phyloP scores from a whole-genome alignment of 2,888 invertebrate genomes.

The Cenopis cana region DNA sequence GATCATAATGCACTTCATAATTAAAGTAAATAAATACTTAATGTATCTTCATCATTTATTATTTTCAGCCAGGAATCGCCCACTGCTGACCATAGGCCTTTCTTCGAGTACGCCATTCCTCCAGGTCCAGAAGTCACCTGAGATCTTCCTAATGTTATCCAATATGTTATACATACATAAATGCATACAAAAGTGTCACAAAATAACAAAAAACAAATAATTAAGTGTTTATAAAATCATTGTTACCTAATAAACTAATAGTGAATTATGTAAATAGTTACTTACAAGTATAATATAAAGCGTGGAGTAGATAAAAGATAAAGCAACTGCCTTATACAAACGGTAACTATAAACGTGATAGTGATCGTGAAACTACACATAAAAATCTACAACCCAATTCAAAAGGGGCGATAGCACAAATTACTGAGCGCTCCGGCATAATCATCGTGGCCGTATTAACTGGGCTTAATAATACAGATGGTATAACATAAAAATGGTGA shows the following conservation, averaged over 20 bases:
- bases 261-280: background rate
- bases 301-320: constrained; percentile 59
- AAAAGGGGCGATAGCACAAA: constrained; percentile 60
- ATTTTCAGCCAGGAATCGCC: too few relatives aligned
- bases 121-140: too few relatives aligned
- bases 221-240: background rate
- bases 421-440: constrained; percentile 44
- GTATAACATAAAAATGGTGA: constrained; percentile 59
- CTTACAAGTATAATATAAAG: constrained; percentile 21
- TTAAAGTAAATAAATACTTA: too few relatives aligned
- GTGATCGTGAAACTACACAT: constrained; percentile 63
- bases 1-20: too few relatives aligned
- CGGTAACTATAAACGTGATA: constrained; percentile 64
- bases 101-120: too few relatives aligned
- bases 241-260: background rate
- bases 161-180: too few relatives aligned
- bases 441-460: constrained; percentile 56
- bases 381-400: constrained; percentile 68
- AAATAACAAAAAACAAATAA: background rate
- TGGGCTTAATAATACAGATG: constrained; percentile 57
- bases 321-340: constrained; percentile 62
- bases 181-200: background rate
- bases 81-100: too few relatives aligned
- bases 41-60: too few relatives aligned
- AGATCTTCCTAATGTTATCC: too few relatives aligned